These are phyloP conservation scores for Notamacropus eugenii DNA, from an alignment of 2,797 vertebrate genomes.

Conservation along the genomic window DNA sequence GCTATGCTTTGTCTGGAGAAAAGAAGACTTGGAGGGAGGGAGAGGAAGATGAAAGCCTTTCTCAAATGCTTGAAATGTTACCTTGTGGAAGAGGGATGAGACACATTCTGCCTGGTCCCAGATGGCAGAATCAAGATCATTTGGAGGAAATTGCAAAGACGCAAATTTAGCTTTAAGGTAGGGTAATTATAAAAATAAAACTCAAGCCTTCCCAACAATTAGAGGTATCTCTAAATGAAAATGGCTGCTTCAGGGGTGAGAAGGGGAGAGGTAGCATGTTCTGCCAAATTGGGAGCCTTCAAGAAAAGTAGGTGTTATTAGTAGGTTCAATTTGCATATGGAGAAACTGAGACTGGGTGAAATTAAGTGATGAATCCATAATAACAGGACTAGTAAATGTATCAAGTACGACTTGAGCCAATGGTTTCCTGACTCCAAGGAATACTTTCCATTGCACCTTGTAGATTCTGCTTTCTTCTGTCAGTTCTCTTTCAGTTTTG, in stretches of 20 bases:
- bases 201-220: background rate
- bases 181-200: background rate
- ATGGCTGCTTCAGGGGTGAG: background rate
- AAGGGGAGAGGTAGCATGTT: background rate
- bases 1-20: background rate
- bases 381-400: background rate
- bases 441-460: background rate
- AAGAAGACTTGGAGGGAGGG: background rate
- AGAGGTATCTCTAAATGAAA: background rate
- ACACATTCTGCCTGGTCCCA: background rate
- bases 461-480: background rate
- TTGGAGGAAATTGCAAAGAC: background rate
- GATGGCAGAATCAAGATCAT: background rate
- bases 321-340: background rate
- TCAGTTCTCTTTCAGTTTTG: background rate
- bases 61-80: background rate
- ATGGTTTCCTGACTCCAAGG: too few species aligned
- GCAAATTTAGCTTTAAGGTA: background rate
- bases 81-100: background rate
- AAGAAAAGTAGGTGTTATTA: background rate
- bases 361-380: background rate
- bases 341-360: background rate
- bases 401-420: background rate
- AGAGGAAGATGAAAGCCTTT: background rate
- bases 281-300: background rate